These are phyloP conservation scores for Tyrannus savana DNA, from an alignment of 2,113 vertebrate genomes.

Conservation along the genomic window DNA sequence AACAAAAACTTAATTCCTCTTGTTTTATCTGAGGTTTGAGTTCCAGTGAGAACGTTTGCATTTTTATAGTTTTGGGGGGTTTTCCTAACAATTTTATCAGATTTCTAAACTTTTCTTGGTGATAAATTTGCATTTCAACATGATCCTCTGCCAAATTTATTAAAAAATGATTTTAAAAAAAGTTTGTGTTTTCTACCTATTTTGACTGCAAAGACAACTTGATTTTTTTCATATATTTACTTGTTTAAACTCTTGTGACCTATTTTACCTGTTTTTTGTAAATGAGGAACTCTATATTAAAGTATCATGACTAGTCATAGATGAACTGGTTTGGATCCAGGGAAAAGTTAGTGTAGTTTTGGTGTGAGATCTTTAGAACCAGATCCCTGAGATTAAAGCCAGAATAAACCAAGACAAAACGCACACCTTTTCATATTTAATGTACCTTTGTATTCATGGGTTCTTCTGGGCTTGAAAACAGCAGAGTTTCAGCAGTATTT, in stretches of 20 bases:
- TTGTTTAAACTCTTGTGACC: constrained; percentile 49
- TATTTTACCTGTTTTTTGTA: constrained; percentile 60
- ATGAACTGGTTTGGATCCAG: constrained; percentile 34
- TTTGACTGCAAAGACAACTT: constrained; percentile 47
- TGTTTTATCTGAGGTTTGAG: background rate
- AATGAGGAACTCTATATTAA: constrained; percentile 60
- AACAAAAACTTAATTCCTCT: background rate
- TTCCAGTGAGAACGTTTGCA: background rate
- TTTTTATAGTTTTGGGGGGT: constrained; percentile 10
- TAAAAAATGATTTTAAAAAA: constrained; percentile 15
- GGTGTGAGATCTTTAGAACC: background rate
- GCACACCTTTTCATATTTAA: background rate
- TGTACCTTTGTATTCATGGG: background rate
- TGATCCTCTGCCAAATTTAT: constrained; percentile 66
- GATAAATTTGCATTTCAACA: constrained; percentile 34
- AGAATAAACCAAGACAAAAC: background rate
- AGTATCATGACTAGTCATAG: constrained; percentile 41
- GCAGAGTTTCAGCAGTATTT: background rate
- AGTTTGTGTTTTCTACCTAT: constrained; percentile 57
- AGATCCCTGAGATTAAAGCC: background rate
- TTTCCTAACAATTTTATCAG: constrained; percentile 6
- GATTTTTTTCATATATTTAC: background rate
- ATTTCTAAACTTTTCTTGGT: constrained; percentile 47
- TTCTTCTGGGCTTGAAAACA: background rate
- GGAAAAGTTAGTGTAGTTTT: background rate